Conservation (phyloP, 2,888 invertebrate species). For the Lamellibrachia satsuma region DNA sequence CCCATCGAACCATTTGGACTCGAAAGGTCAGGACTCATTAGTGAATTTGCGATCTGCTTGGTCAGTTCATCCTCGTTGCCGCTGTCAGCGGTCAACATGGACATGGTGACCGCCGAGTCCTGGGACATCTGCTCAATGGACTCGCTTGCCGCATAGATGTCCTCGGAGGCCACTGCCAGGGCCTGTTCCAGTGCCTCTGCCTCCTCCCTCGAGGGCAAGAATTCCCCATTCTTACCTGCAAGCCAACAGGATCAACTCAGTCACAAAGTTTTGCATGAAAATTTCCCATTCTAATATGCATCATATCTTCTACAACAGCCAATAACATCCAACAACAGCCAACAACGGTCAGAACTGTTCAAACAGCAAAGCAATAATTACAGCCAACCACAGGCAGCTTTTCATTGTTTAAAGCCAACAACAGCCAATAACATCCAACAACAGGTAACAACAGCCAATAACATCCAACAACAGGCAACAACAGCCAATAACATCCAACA, state of each 20-base stretch:
- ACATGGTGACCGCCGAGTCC: conserved; percentile 8
- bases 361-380: no score
- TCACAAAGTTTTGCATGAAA: conserved; percentile 17
- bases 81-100: conserved; percentile 37
- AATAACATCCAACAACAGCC: background rate
- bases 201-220: conserved; percentile 79
- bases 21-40: conserved; percentile 34
- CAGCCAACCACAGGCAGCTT: no score
- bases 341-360: no score
- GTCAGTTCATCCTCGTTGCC: conserved; percentile 51
- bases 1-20: conserved; percentile 34
- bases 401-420: no score
- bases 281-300: background rate
- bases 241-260: conserved; percentile 5
- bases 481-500: no score
- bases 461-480: no score
- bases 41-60: conserved; percentile 47
- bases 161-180: conserved; percentile 76
- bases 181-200: conserved; percentile 89
- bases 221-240: conserved; percentile 75
- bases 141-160: conserved; percentile 56
- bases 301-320: conserved; percentile 17
- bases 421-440: no score
- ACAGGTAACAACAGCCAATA: no score
- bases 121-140: conserved; percentile 52